Evolutionary conservation across 1,140 invertebrate genomes (phyloP), one percentile per base, ranked within the genome.

Genomic region (Microplitis mediator): DNA sequence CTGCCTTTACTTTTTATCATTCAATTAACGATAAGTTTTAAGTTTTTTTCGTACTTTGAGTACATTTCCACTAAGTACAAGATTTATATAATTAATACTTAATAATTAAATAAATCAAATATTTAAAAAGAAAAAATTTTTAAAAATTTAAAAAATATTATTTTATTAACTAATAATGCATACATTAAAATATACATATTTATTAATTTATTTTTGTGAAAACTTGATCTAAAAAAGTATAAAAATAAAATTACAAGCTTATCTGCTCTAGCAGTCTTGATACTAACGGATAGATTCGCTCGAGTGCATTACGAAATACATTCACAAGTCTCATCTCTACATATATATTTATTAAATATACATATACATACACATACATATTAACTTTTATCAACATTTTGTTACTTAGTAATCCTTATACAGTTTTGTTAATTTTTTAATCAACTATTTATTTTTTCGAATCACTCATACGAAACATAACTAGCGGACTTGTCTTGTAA

Each of bases 21-120:
- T 76, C 76, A 80, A 81, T 81, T 81, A 80, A 79, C 76, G 78
- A 81, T 81, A 78, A 79, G 71, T 66, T 71, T 77, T 13, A n/a
- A 54, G 13, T 13, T 4, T 54, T n/a, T 23, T 14, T n/a, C 52
- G 13, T 2, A n/a, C 16, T 73, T 70, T 14, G 50, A 31, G 31
- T 32, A 39, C 9, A 64, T 70, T 45, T 61, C 11, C 36, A 32
- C 35, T 52, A 23, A 23, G 23, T 23, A 23, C 23, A 0, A 23
- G 23, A 23, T 2, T 23, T 23, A 23, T 23, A 23, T 23, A 23
- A 23, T 23, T 23, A 23, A 23, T 23, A 23, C 23, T 23, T 23
- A 23, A 23, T 23, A 23, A 23, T 23, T 23, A 23, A 23, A 23
- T 23, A 23, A 23, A 23, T 23, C 23, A 16, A 39, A 23, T 31